Conservation (phyloP, 2,888 invertebrate genomes). For the Drosophila borealis region DNA sequence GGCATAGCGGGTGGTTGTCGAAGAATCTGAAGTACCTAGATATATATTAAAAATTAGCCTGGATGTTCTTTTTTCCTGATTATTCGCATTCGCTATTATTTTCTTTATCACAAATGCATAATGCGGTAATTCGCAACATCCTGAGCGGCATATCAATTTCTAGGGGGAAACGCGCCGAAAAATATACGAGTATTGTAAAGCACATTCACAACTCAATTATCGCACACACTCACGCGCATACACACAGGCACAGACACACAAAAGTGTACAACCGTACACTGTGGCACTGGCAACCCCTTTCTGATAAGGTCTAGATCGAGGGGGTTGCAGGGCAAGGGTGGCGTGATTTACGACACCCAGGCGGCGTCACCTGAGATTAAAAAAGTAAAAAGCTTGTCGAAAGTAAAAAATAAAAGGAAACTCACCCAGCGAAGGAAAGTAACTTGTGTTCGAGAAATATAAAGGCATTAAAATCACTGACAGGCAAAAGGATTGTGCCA, state of each 20-base stretch:
- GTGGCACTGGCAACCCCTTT: constrained; percentile 56
- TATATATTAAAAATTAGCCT: constrained; percentile 54
- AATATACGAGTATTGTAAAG: constrained; percentile 42
- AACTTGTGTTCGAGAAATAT: constrained; percentile 75
- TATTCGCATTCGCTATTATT: constrained; percentile 32
- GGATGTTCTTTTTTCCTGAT: background rate
- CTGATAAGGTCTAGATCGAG: constrained; percentile 11
- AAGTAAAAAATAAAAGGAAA: constrained; percentile 63
- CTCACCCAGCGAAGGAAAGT: constrained; percentile 43
- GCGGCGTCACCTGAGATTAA: constrained; percentile 85
- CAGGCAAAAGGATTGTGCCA: constrained; percentile 77
- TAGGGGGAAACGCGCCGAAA: constrained; percentile 32
- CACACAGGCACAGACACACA: constrained; percentile 1
- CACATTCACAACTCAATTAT: constrained; percentile 80
- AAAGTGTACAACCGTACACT: constrained; percentile 3
- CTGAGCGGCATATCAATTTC: constrained; percentile 78
- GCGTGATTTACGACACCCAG: constrained; percentile 84
- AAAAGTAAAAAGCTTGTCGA: constrained; percentile 81
- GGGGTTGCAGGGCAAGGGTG: constrained; percentile 41
- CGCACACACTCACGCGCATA: constrained; percentile 53
- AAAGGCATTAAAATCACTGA: constrained; percentile 83
- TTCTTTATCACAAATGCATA: constrained; percentile 57
- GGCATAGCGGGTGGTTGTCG: constrained; percentile 21
- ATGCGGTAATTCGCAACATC: constrained; percentile 75
- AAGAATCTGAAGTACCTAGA: constrained; percentile 8